Conservation (phyloP, 2,113 vertebrate species). For the Platycercus adscitus region DNA sequence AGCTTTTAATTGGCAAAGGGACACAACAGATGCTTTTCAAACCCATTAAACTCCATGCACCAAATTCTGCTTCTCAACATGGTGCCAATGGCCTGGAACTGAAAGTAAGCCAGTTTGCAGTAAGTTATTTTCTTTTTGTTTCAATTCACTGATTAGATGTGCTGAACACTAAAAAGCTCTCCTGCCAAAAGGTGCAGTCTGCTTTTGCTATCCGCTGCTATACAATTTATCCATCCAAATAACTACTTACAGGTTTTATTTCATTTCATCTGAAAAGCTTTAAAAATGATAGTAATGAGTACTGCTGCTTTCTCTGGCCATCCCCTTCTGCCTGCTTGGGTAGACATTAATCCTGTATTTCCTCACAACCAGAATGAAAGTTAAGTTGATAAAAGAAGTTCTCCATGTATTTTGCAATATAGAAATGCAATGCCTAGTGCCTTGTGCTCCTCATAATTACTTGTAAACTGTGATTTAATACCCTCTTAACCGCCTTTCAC, state of each 20-base stretch:
- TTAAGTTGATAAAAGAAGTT: not conserved
- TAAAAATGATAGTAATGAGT: not conserved
- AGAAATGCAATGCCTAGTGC: not conserved
- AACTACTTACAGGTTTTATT: not conserved
- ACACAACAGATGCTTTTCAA: not conserved
- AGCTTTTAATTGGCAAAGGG: not conserved
- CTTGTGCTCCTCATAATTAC: not conserved
- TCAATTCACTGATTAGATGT: not conserved
- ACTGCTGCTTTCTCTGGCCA: not conserved
- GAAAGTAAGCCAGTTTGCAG: not conserved
- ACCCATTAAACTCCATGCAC: not conserved
- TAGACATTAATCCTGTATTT: not conserved
- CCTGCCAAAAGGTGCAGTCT: not conserved
- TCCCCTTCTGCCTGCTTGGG: not conserved
- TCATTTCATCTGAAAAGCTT: not conserved
- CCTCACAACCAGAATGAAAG: not conserved
- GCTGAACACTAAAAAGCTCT: not conserved
- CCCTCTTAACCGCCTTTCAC: not conserved
- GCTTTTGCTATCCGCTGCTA: not conserved
- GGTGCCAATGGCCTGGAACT: not conserved
- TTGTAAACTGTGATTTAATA: slow-evolving; percentile 23
- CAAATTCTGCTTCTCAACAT: not conserved
- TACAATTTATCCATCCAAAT: not conserved
- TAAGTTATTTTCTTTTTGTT: not conserved
- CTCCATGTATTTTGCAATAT: not conserved